Evolutionary conservation across 1,140 invertebrate genomes (phyloP).

Genomic region (Calosoma granatense): DNA sequence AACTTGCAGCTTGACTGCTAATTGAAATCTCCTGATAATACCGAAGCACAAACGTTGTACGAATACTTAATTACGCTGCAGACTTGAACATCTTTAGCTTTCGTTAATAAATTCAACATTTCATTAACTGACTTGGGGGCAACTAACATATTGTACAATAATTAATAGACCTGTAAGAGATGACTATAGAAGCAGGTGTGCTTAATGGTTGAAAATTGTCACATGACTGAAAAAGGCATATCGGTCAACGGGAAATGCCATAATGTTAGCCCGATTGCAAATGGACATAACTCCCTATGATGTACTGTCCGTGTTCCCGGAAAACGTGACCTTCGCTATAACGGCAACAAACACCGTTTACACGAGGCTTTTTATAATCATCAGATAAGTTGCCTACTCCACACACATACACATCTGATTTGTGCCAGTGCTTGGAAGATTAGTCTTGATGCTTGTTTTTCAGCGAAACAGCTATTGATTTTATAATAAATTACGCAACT

Average conservation of each 20-base stretch:
- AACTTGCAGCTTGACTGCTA: no score
- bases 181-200: neutral
- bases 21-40: no score
- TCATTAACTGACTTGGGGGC: no score
- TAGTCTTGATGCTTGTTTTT: no score
- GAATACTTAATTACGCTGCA: neutral
- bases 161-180: neutral
- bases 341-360: neutral
- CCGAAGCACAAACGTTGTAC: neutral
- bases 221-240: neutral
- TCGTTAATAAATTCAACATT: neutral
- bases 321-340: neutral
- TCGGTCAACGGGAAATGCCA: slow-evolving; percentile 1
- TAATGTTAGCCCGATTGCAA: neutral
- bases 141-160: neutral
- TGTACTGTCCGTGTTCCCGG: neutral
- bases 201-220: no score
- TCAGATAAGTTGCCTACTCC: no score
- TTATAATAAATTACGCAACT: no score
- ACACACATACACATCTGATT: no score
- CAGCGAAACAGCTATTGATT: no score
- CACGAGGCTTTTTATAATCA: no score
- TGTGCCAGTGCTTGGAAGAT: no score
- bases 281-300: neutral
- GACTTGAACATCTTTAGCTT: neutral